Conservation (phyloP, 35 echinoderm and acorn worm genomes). For the Patiria miniata region DNA sequence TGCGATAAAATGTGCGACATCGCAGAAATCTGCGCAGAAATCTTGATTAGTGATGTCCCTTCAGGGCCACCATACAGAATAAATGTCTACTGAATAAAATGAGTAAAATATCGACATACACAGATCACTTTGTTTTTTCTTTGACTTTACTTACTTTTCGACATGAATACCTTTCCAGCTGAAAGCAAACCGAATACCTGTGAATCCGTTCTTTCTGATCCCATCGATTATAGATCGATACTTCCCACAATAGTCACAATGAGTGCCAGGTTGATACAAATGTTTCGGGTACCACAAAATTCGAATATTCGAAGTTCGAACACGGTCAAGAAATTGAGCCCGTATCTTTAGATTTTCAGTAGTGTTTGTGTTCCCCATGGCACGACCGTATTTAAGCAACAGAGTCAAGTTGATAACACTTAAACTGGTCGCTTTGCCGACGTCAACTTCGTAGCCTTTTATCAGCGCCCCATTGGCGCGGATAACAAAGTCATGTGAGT, state of each 20-base stretch:
- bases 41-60: no score
- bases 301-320: not conserved
- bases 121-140: no score
- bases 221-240: not conserved
- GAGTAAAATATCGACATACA: no score
- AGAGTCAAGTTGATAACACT: not conserved
- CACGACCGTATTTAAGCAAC: not conserved
- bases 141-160: not conserved
- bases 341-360: not conserved
- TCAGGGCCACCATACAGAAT: no score
- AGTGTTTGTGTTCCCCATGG: not conserved
- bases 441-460: conserved; percentile 29
- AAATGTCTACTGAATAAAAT: no score
- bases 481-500: conserved; percentile 49
- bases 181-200: not conserved
- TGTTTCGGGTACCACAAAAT: not conserved
- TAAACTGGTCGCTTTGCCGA: conserved; percentile 14
- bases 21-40: no score
- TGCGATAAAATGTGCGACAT: no score
- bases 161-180: not conserved
- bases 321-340: not conserved
- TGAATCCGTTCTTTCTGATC: not conserved
- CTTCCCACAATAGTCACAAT: not conserved
- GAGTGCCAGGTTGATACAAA: not conserved
- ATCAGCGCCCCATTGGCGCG: conserved; percentile 23